Percentiles rank a stretch among this genome's conserved stretches.
Conservation (phyloP, 2,888 invertebrate species). For the Thera britannica region DNA sequence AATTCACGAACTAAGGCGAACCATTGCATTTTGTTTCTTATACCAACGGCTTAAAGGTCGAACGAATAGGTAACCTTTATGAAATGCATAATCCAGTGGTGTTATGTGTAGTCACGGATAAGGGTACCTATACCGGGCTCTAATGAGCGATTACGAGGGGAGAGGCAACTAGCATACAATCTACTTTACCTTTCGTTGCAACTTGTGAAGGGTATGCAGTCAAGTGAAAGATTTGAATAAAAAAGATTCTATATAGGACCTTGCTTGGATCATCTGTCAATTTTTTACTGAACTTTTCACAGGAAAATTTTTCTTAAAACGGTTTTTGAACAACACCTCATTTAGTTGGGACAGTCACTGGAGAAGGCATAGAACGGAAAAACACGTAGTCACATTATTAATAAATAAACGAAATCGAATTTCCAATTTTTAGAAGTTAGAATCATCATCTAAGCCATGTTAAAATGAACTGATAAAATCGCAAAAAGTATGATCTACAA, state of each 20-base stretch:
- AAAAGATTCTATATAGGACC: neutral
- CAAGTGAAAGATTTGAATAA: conserved; percentile 4
- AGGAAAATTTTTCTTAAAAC: too few species aligned
- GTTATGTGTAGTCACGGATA: conserved; percentile 48
- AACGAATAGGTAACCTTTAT: neutral
- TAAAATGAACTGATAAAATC: too few species aligned
- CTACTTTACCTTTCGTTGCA: neutral
- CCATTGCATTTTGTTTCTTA: neutral
- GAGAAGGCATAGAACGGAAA: too few species aligned
- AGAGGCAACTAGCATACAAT: conserved; percentile 10
- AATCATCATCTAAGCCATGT: too few species aligned
- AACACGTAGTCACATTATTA: too few species aligned
- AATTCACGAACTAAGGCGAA: neutral
- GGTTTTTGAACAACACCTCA: too few species aligned
- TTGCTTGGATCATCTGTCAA: too few species aligned
- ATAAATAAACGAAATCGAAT: too few species aligned
- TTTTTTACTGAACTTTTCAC: too few species aligned
- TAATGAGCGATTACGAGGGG: conserved; percentile 41
- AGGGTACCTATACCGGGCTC: conserved; percentile 16
- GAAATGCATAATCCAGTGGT: conserved; percentile 13
- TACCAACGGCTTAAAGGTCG: neutral
- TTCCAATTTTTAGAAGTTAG: too few species aligned
- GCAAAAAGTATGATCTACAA: too few species aligned
- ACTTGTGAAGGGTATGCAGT: neutral
- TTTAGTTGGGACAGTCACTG: too few species aligned